Evolutionary conservation across 2,113 vertebrate species (phyloP).

Genomic region (Chaetodon auriga): DNA sequence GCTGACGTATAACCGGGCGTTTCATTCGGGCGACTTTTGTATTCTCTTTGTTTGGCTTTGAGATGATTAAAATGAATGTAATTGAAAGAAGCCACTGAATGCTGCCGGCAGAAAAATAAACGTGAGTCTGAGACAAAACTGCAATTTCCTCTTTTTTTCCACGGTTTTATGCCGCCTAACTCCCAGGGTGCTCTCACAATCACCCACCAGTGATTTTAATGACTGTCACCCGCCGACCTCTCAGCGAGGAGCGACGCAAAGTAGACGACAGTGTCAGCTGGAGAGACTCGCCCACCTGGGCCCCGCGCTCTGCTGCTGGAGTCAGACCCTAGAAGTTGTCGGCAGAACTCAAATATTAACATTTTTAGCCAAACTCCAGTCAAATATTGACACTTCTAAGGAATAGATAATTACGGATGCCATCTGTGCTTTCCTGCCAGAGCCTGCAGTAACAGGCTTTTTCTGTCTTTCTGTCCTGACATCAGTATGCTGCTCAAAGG

Average conservation of each 20-base stretch:
- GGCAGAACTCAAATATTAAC: constrained; percentile 23
- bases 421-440: constrained; percentile 15
- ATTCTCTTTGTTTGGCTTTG: constrained; percentile 8
- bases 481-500: background rate
- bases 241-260: background rate
- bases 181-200: constrained; percentile 4
- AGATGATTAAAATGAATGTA: too few relatives aligned
- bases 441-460: background rate
- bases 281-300: constrained; percentile 36
- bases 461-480: background rate
- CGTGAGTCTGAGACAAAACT: background rate
- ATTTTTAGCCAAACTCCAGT: constrained; percentile 1
- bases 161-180: background rate
- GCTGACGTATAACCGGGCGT: background rate
- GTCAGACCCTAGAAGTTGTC: constrained; percentile 20
- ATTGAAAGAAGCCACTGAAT: too few relatives aligned
- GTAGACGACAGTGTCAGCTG: constrained; percentile 7
- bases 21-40: constrained; percentile 24
- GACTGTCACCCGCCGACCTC: constrained; percentile 45
- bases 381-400: constrained; percentile 40
- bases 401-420: constrained; percentile 6
- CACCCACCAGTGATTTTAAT: constrained; percentile 43
- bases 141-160: background rate
- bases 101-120: background rate
- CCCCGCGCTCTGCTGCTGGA: background rate